phyloP scores from a whole-genome alignment of 64 coral and sea anemone genomes.

The Catalaphyllia jardinei region DNA sequence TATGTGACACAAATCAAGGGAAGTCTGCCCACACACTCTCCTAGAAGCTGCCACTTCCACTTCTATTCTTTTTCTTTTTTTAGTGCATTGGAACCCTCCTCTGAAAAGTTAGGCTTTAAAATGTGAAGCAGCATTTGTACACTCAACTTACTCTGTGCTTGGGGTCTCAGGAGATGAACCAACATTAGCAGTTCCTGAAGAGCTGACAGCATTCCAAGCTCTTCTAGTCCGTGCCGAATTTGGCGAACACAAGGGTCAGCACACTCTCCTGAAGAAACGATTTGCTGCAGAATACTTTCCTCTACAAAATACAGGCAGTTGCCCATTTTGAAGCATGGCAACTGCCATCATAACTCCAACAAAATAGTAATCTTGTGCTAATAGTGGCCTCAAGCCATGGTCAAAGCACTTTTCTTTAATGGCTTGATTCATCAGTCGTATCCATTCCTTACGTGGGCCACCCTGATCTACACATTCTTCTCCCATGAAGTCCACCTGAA shows the following conservation, averaged over 20 bases:
- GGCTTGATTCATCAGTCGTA: conserved; percentile 55
- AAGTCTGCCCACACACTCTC: conserved; percentile 25
- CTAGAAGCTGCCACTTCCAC: too few relatives aligned
- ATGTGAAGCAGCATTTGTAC: conserved; percentile 54
- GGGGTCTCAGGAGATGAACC: conserved; percentile 50
- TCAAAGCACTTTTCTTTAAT: conserved; percentile 76
- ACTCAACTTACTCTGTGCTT: conserved; percentile 4
- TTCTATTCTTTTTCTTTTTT: conserved; percentile 44
- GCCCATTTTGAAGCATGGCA: conserved; percentile 43
- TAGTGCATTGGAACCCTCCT: conserved; percentile 47
- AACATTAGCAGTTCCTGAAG: conserved; percentile 44
- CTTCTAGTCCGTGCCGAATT: conserved; percentile 49
- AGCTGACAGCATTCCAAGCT: conserved; percentile 52
- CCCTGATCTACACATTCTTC: conserved; percentile 52
- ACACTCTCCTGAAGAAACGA: conserved; percentile 12
- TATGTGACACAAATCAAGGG: conserved; percentile 52
- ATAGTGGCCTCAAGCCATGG: conserved; percentile 53
- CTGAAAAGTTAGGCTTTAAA: conserved; percentile 58
- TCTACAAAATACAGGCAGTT: conserved; percentile 24
- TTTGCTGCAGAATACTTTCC: conserved; percentile 39
- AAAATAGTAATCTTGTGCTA: conserved; percentile 54
- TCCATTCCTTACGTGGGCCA: conserved; percentile 68
- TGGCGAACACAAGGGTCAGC: conserved; percentile 46
- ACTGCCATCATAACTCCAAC: conserved; percentile 55
- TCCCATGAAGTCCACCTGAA: conserved; percentile 69